Conservation (phyloP, 2,113 vertebrate genomes). For the Cololabis saira region DNA sequence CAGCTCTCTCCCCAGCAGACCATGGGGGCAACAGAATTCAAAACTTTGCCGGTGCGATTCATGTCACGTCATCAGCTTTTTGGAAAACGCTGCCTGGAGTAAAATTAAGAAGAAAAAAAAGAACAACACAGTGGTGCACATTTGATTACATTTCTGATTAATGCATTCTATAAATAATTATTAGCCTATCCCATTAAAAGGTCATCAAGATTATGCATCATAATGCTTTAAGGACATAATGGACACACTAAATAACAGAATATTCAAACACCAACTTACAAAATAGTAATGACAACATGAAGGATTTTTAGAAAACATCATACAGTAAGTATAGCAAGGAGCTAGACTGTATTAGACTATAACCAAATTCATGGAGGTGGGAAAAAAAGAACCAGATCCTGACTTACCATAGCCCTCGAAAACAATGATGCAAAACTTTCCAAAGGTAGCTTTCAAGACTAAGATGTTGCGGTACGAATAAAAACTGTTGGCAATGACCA, state of each 20-base stretch:
- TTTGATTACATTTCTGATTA: neutral
- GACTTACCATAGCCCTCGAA: constrained; percentile 47
- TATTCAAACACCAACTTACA: neutral
- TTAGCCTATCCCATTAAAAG: constrained; percentile 1
- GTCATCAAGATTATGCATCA: neutral
- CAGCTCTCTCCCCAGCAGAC: constrained; percentile 52
- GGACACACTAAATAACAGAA: neutral
- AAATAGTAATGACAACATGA: neutral
- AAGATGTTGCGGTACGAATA: constrained; percentile 39
- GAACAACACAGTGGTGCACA: neutral
- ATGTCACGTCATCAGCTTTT: constrained; percentile 70
- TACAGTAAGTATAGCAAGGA: neutral
- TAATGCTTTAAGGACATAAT: neutral
- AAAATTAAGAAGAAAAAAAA: constrained; percentile 10
- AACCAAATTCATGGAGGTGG: neutral
- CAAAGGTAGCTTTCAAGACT: constrained; percentile 35
- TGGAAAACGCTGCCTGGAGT: constrained; percentile 39
- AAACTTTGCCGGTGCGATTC: constrained; percentile 41
- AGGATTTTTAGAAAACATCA: neutral
- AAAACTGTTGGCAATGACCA: constrained; percentile 47
- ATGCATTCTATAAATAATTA: neutral
- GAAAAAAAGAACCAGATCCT: neutral
- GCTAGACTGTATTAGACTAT: neutral
- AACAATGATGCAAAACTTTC: constrained; percentile 11
- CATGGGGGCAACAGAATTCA: constrained; percentile 45